Evolutionary conservation across 2,888 invertebrate genomes (phyloP).

Genomic region (Formica aserva): DNA sequence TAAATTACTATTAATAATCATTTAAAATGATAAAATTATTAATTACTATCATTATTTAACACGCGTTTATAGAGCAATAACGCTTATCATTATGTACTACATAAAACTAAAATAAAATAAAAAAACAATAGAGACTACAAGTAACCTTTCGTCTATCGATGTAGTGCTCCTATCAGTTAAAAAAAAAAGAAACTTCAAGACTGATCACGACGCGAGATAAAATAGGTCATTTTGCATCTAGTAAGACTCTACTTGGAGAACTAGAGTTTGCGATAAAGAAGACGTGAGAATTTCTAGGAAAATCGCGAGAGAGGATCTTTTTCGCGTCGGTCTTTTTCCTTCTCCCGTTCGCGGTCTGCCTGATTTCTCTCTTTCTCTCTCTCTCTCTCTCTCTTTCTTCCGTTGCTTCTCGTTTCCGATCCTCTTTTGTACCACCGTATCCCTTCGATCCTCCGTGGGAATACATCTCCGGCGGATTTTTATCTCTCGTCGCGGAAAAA

Average conservation of each 20-base stretch:
- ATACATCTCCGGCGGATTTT: conserved; percentile 55
- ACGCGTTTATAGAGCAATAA: not conserved
- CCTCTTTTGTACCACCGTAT: conserved; percentile 7
- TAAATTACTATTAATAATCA: not conserved
- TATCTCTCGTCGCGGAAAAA: conserved; percentile 43
- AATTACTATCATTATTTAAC: not conserved
- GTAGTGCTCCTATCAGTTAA: not conserved
- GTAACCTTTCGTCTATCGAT: not conserved
- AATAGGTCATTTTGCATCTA: conserved; percentile 77
- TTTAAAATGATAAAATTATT: not conserved
- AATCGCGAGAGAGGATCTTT: conserved; percentile 57
- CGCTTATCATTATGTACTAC: not conserved
- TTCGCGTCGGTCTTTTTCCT: conserved; percentile 23
- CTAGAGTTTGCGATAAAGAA: conserved; percentile 51
- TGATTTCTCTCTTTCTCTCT: conserved; percentile 26
- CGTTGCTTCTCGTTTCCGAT: conserved; percentile 36
- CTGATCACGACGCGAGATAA: conserved; percentile 64
- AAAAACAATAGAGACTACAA: not conserved
- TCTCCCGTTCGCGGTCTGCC: not conserved
- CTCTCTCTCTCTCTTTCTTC: conserved; percentile 1
- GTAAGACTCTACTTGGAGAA: conserved; percentile 59
- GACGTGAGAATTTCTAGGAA: conserved; percentile 61
- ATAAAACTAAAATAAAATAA: not conserved
- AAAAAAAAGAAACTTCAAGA: conserved; percentile 43
- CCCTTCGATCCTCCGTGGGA: conserved; percentile 23